Evolutionary conservation across 2,797 vertebrate species (phyloP), one percentile per base, ranked within the genome.

Genomic region (Urosaurus nigricauda): DNA sequence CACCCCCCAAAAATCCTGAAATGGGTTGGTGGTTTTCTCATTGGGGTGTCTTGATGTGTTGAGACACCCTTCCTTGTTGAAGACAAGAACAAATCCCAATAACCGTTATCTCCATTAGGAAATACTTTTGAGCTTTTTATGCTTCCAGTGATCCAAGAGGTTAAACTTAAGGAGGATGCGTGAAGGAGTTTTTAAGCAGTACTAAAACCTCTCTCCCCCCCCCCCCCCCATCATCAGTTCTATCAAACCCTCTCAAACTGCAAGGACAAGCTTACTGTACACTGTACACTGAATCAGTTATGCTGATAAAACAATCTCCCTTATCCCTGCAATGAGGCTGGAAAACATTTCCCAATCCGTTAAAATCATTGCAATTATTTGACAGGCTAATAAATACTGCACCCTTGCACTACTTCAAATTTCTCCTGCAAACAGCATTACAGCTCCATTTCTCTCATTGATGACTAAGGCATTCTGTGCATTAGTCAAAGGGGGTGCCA

Each of bases 321-420:
- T 84, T 90, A 70, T 5, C 26, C 70, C 63, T 71, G 26, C 68
- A 90, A 83, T 56, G 2, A 88, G 47, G 9, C 74, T 1, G 11
- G 40, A 70, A 79, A 9, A 60, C n/a, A 60, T 19, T 9, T 73
- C 32, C 35, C 9, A 1, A 82, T 63, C 40, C 56, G 47, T 14
- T 65, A 81, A 91, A 86, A 13, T 40, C 21, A 70, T 80, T 88
- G 63, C 35, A 81, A 65, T 81, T 79, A 73, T 79, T 29, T 75
- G 9, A 58, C 32, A 11, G 56, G 26, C 1, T 1, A 24, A 84
- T 17, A 87, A 84, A 73, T 84, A 58, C 70, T 35, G 0, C 26
- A n/a, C 60, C 82, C 4, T 86, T 83, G 80, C 35, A 86, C 6
- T 0, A 0, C 79, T 35, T 78, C 79, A 43, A 11, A 87, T n/a